Conservation (phyloP, 1,140 invertebrate genomes). For the Drosophila murphyi region DNA sequence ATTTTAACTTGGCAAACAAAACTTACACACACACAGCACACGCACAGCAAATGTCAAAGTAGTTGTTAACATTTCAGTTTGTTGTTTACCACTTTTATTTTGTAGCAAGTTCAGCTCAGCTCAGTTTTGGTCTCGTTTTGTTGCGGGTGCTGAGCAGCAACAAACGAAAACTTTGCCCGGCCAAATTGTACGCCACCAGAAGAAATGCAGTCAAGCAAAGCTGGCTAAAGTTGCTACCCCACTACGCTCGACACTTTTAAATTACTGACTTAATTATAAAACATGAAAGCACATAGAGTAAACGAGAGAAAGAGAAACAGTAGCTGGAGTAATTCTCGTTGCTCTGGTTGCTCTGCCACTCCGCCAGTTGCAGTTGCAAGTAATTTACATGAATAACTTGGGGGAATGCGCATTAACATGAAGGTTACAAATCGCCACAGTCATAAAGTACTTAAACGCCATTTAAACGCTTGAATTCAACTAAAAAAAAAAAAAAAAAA, state of each 20-base stretch:
- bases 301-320: slow-evolving; percentile 2
- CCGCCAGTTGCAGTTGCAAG: slow-evolving; percentile 54
- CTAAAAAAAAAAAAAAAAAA: slow-evolving; percentile 51
- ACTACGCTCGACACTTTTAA: slow-evolving; percentile 71
- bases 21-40: slow-evolving; percentile 19
- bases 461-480: slow-evolving; percentile 70
- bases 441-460: slow-evolving; percentile 73
- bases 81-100: slow-evolving; percentile 18
- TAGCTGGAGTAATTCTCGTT: slow-evolving; percentile 18
- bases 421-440: slow-evolving; percentile 74
- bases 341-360: slow-evolving; percentile 27
- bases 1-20: slow-evolving; percentile 71
- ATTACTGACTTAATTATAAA: slow-evolving; percentile 82
- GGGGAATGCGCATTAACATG: slow-evolving; percentile 63
- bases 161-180: slow-evolving; percentile 60
- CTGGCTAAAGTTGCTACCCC: slow-evolving; percentile 62
- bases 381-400: slow-evolving; percentile 79
- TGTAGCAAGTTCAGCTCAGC: neutral
- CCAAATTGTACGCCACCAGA: slow-evolving; percentile 78
- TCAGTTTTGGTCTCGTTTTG: slow-evolving; percentile 8
- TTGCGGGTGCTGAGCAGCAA: slow-evolving; percentile 25
- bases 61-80: slow-evolving; percentile 79
- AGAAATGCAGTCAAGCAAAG: slow-evolving; percentile 69
- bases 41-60: slow-evolving; percentile 72
- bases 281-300: slow-evolving; percentile 59